Evolutionary conservation across 2,113 vertebrate species (phyloP).

Genomic region (Odobenus rosmarus): DNA sequence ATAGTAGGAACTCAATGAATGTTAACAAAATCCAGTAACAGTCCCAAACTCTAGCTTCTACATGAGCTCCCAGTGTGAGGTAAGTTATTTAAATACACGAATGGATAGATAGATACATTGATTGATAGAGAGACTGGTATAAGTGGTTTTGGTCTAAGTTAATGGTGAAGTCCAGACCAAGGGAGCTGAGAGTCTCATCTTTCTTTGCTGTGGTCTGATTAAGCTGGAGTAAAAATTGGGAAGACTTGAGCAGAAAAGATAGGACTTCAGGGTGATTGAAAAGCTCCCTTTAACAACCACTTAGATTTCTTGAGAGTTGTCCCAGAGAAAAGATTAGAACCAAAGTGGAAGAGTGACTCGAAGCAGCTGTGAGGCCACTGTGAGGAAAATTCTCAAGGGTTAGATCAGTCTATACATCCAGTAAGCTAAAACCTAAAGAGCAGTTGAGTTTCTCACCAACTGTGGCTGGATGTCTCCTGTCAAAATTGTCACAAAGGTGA

Average conservation of each 20-base stretch:
- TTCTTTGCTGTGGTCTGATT: not conserved
- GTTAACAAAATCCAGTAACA: not conserved
- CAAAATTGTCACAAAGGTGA: not conserved
- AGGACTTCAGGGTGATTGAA: not conserved
- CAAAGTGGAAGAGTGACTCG: not conserved
- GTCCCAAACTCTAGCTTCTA: not conserved
- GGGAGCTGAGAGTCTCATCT: not conserved
- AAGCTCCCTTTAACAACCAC: not conserved
- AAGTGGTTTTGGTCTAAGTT: not conserved
- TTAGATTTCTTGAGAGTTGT: not conserved
- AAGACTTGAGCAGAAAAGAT: not conserved
- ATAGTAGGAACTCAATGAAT: not conserved
- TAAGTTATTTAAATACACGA: not conserved
- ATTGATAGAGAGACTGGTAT: not conserved
- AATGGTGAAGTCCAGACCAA: not conserved
- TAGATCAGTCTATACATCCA: not conserved
- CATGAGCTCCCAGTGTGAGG: not conserved
- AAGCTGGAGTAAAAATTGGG: not conserved
- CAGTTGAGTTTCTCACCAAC: not conserved
- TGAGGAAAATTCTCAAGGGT: not conserved
- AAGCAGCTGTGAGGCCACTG: not conserved
- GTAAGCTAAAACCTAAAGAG: not conserved
- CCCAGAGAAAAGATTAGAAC: not conserved
- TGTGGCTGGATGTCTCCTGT: not conserved
- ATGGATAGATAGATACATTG: not conserved